These are phyloP conservation scores for Planiliza haematocheilus DNA, from an alignment of 2,113 vertebrate species.

Conservation along the genomic window DNA sequence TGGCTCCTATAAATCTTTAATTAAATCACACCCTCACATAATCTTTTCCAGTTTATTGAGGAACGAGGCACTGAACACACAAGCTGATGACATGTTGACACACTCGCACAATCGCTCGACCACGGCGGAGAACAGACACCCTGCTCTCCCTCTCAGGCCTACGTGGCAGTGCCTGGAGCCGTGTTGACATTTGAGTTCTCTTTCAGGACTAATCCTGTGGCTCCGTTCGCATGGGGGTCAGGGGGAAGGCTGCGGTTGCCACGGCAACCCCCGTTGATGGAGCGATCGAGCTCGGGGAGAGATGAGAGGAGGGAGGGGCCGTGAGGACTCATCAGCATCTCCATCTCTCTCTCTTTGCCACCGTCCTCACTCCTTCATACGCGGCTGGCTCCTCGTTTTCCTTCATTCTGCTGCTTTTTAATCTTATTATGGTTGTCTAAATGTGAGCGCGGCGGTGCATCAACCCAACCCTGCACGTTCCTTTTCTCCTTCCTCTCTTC, in stretches of 20 bases:
- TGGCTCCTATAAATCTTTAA: neutral
- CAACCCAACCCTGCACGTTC: neutral
- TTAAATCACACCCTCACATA: neutral
- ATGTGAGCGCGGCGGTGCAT: neutral
- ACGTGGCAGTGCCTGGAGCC: slow-evolving; percentile 77
- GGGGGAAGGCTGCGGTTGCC: slow-evolving; percentile 74
- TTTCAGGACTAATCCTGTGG: slow-evolving; percentile 80
- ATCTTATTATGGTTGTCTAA: too few relatives aligned
- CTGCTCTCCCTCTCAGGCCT: slow-evolving; percentile 47
- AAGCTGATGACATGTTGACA: slow-evolving; percentile 25
- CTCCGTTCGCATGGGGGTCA: slow-evolving; percentile 80
- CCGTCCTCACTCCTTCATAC: slow-evolving; percentile 35
- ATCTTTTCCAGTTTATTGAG: slow-evolving; percentile 7
- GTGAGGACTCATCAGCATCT: slow-evolving; percentile 59
- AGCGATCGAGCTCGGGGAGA: slow-evolving; percentile 65
- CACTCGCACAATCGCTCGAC: slow-evolving; percentile 33
- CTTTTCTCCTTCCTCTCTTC: slow-evolving; percentile 1
- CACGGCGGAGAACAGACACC: slow-evolving; percentile 47
- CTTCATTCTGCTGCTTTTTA: slow-evolving; percentile 9
- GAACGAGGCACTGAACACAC: neutral
- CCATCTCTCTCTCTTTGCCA: slow-evolving; percentile 42
- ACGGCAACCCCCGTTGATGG: slow-evolving; percentile 79
- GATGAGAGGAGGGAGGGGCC: slow-evolving; percentile 51
- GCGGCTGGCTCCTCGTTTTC: slow-evolving; percentile 30
- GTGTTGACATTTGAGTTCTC: slow-evolving; percentile 79